Percentiles rank a stretch among this genome's conserved stretches.
Evolutionary conservation across 2,888 invertebrate genomes (phyloP).

Genomic region (Ametastegia equiseti): DNA sequence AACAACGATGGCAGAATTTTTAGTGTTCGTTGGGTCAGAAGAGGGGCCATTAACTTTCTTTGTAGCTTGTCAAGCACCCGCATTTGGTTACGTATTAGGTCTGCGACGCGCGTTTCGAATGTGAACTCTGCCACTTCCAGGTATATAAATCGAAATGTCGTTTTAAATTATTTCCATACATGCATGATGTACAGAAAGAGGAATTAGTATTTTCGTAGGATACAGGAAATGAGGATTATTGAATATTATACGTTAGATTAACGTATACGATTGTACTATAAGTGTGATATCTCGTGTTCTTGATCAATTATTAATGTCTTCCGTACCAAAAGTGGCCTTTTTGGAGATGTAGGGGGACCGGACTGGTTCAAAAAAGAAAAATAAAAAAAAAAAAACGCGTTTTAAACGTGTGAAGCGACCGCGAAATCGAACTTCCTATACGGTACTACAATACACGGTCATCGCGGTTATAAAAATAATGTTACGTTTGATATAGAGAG

Average conservation of each 20-base stretch:
- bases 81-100: neutral
- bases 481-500: slow-evolving; percentile 14
- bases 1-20: slow-evolving; percentile 41
- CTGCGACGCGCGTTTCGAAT: neutral
- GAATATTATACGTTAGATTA: too few relatives aligned
- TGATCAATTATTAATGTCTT: slow-evolving; percentile 24
- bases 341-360: too few relatives aligned
- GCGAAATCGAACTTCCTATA: slow-evolving; percentile 16
- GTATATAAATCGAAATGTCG: neutral
- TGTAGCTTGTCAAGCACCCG: slow-evolving; percentile 29
- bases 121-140: neutral
- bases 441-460: too few relatives aligned
- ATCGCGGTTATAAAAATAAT: neutral
- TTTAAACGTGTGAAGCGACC: neutral
- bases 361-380: too few relatives aligned
- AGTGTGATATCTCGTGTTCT: slow-evolving; percentile 22
- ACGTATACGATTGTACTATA: neutral
- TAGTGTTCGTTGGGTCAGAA: neutral
- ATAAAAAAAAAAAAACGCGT: too few relatives aligned
- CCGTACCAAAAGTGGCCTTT: too few relatives aligned
- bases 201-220: neutral
- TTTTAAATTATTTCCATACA: neutral
- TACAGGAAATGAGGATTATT: neutral
- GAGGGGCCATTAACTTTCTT: slow-evolving; percentile 25
- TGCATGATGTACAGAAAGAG: neutral